A percentile compares a stretch with the other conserved stretches of the same genome.
Evolutionary conservation across 2,888 invertebrate species (phyloP).

Genomic region (Chouioia cunea): DNA sequence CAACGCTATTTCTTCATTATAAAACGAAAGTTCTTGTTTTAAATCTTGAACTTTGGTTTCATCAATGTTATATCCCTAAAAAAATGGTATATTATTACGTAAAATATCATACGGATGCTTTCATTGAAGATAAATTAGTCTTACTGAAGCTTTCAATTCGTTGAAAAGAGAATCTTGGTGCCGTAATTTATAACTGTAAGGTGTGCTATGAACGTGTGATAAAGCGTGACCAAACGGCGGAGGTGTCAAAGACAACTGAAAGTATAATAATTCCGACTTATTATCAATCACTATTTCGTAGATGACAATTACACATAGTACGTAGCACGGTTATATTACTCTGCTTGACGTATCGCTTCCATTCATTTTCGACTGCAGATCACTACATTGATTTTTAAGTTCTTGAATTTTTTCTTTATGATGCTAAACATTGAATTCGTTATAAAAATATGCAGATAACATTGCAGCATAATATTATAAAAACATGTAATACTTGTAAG

Average conservation of each 20-base stretch:
- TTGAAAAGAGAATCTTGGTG: slow-evolving; percentile 51
- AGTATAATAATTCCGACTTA: neutral
- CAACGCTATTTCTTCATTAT: slow-evolving; percentile 49
- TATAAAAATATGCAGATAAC: neutral
- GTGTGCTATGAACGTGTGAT: slow-evolving; percentile 48
- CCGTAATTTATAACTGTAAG: slow-evolving; percentile 36
- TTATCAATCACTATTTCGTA: no score
- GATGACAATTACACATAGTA: no score
- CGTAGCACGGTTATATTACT: slow-evolving; percentile 12
- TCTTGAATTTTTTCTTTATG: slow-evolving; percentile 50
- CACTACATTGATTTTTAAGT: slow-evolving; percentile 48
- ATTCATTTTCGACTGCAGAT: slow-evolving; percentile 46
- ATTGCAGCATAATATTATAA: slow-evolving; percentile 6
- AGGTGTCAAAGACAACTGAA: slow-evolving; percentile 50
- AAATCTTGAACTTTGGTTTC: slow-evolving; percentile 50
- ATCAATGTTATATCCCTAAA: slow-evolving; percentile 53
- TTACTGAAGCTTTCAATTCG: slow-evolving; percentile 56
- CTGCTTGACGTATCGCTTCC: slow-evolving; percentile 26
- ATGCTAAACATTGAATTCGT: slow-evolving; percentile 40
- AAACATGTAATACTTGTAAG: slow-evolving; percentile 42
- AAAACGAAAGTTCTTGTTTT: slow-evolving; percentile 51
- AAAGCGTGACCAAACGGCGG: slow-evolving; percentile 44
- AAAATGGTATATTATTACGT: slow-evolving; percentile 8
- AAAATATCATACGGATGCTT: neutral
- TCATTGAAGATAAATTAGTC: slow-evolving; percentile 32